Evolutionary conservation across 1,140 invertebrate species (phyloP).

Genomic region (Aphaenogaster floridana): DNA sequence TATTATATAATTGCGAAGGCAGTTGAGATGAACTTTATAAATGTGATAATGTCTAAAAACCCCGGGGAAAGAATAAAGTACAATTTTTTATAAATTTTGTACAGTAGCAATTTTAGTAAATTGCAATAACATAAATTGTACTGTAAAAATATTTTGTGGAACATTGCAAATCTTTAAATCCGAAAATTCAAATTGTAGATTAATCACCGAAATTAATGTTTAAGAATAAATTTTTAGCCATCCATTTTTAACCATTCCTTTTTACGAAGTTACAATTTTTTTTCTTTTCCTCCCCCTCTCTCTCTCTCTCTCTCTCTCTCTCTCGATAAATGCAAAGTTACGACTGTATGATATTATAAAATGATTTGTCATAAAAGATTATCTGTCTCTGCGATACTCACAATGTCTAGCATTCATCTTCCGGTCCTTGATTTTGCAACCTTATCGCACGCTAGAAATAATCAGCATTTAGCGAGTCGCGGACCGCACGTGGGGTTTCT

Average conservation of each 20-base stretch:
- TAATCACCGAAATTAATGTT: background rate
- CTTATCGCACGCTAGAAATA: conserved; percentile 1
- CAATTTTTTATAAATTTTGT: background rate
- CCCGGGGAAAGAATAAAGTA: background rate
- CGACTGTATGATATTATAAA: background rate
- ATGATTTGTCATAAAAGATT: conserved; percentile 5
- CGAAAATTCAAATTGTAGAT: background rate
- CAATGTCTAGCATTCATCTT: conserved; percentile 41
- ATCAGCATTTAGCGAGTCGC: background rate
- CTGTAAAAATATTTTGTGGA: background rate
- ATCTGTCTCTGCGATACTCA: conserved; percentile 14
- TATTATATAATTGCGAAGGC: background rate
- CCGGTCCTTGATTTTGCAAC: conserved; percentile 17
- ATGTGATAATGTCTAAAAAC: background rate
- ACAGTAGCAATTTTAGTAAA: background rate
- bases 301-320: no score
- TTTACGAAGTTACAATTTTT: background rate
- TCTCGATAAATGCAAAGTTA: background rate
- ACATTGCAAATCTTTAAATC: background rate
- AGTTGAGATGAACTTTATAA: conserved; percentile 1
- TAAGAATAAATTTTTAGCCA: background rate
- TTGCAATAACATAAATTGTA: background rate
- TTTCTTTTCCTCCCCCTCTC: background rate
- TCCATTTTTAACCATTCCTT: background rate
- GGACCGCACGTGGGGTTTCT: background rate